A percentile compares a stretch with the other conserved stretches of the same genome.
Conservation (phyloP, 2,113 vertebrate genomes). For the Egretta garzetta region DNA sequence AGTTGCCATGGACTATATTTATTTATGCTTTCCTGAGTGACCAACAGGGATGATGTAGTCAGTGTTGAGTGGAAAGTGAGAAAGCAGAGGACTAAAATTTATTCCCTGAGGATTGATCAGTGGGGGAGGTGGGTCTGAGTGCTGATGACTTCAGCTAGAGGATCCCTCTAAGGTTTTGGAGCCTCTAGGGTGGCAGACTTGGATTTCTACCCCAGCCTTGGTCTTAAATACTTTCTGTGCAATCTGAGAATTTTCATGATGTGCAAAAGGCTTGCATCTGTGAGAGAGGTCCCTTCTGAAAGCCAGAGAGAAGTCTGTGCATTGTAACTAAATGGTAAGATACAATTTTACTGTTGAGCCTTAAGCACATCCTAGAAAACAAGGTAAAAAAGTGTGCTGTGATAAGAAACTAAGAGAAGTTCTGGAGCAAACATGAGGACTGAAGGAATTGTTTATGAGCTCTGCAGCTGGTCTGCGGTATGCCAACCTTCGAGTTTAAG, state of each 20-base stretch:
- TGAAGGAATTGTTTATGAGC: not conserved
- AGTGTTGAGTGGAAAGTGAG: slow-evolving; percentile 21
- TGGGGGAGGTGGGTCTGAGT: not conserved
- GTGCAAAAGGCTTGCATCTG: not conserved
- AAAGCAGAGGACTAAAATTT: not conserved
- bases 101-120: not conserved
- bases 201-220: not conserved
- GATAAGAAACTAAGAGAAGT: not conserved
- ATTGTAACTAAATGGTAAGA: not conserved
- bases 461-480: not conserved
- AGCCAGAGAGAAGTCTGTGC: not conserved
- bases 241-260: not conserved
- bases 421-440: not conserved
- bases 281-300: not conserved
- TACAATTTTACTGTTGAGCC: not conserved
- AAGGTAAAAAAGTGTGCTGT: not conserved
- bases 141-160: slow-evolving; percentile 20
- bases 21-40: slow-evolving; percentile 27
- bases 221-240: slow-evolving; percentile 13
- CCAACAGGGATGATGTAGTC: slow-evolving; percentile 24
- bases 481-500: not conserved
- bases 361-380: not conserved
- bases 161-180: not conserved
- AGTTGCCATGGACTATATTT: slow-evolving; percentile 12
- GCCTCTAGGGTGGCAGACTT: not conserved